Conservation (phyloP, 2,888 invertebrate genomes). For the Drosophila anceps region DNA sequence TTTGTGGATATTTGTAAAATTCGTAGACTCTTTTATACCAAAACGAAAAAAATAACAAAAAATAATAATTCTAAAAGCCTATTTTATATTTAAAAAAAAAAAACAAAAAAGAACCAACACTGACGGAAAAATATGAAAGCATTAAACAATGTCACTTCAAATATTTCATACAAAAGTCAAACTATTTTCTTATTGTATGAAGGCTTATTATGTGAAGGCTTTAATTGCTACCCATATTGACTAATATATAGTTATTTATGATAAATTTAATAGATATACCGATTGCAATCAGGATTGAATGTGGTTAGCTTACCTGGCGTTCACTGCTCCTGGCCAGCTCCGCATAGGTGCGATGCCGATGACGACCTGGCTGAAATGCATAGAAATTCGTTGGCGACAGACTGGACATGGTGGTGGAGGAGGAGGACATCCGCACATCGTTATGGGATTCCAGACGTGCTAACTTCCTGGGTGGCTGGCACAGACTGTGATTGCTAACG, state of each 20-base stretch:
- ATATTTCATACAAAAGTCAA: background rate
- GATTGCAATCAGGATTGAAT: background rate
- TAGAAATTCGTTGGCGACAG: constrained; percentile 65
- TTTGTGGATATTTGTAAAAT: background rate
- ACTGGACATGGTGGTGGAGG: constrained; percentile 33
- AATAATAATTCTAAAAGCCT: background rate
- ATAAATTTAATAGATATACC: background rate
- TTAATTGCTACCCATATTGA: too few relatives aligned
- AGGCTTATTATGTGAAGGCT: too few relatives aligned
- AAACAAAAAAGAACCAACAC: background rate
- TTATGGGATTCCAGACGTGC: constrained; percentile 49
- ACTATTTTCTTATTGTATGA: too few relatives aligned
- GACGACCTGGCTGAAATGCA: constrained; percentile 68
- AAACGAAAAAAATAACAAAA: constrained; percentile 6
- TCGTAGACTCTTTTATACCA: background rate
- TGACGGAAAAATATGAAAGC: background rate
- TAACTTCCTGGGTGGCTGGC: constrained; percentile 56
- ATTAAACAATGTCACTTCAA: background rate
- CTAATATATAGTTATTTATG: too few relatives aligned
- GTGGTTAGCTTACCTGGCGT: constrained; percentile 37
- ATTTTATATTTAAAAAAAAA: background rate
- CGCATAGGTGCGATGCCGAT: constrained; percentile 66
- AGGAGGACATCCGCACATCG: constrained; percentile 24
- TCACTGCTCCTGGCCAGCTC: constrained; percentile 33
- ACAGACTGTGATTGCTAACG: constrained; percentile 23